Evolutionary conservation across 1,140 invertebrate genomes (phyloP).

Genomic region (Drosophila kanapiae): DNA sequence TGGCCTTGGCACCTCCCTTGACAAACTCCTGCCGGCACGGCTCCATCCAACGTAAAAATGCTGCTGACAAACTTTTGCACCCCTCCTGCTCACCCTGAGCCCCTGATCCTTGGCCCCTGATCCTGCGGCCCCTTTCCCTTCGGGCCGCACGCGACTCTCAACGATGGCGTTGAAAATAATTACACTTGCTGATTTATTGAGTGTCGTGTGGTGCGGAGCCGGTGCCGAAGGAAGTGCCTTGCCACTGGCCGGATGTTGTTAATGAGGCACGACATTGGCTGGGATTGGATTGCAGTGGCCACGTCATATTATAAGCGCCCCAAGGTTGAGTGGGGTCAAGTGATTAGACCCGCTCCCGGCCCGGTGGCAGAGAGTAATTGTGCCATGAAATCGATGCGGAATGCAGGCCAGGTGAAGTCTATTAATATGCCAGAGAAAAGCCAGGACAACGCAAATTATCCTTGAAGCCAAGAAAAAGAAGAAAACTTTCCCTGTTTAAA

Average conservation of each 20-base stretch:
- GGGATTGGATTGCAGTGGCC: slow-evolving; percentile 59
- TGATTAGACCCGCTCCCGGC: slow-evolving; percentile 28
- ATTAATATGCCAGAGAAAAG: no score
- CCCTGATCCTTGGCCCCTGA: not conserved
- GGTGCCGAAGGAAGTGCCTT: slow-evolving; percentile 25
- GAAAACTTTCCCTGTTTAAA: not conserved
- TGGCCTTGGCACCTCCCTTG: slow-evolving; percentile 29
- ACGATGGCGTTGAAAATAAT: slow-evolving; percentile 76
- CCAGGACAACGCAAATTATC: no score
- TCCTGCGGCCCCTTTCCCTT: not conserved
- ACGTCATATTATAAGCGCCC: slow-evolving; percentile 48
- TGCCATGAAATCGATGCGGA: slow-evolving; percentile 9
- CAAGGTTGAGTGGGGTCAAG: slow-evolving; percentile 54
- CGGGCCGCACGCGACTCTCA: slow-evolving; percentile 38
- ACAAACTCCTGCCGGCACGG: not conserved
- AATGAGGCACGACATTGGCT: slow-evolving; percentile 75
- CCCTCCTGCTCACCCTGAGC: not conserved
- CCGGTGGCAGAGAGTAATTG: slow-evolving; percentile 25
- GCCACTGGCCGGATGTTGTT: slow-evolving; percentile 59
- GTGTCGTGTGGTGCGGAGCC: slow-evolving; percentile 57
- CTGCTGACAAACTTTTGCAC: slow-evolving; percentile 26
- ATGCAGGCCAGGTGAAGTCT: slow-evolving; percentile 1
- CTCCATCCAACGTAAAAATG: slow-evolving; percentile 27
- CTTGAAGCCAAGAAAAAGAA: not conserved
- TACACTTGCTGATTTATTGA: slow-evolving; percentile 82